Conservation (phyloP, 2,113 vertebrate genomes). For the Zingel zingel region DNA sequence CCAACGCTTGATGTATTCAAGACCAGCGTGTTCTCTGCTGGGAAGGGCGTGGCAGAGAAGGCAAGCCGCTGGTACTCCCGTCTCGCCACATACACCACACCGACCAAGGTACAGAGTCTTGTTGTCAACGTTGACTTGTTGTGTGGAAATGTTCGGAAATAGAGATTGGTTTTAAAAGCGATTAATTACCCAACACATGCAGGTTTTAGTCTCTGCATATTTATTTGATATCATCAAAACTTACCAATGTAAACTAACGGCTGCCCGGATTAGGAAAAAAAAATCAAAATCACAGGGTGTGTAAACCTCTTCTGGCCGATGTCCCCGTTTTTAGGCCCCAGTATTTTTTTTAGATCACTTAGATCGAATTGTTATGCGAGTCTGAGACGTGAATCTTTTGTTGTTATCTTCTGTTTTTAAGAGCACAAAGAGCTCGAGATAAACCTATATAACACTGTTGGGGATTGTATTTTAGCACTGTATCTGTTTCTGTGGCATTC, state of each 20-base stretch:
- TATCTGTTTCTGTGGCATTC: neutral
- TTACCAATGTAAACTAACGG: neutral
- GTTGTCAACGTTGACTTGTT: too few relatives aligned
- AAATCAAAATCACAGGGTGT: neutral
- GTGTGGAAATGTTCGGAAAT: too few relatives aligned
- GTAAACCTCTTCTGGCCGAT: neutral
- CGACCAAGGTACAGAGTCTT: conserved; percentile 86
- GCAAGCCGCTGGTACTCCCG: conserved; percentile 95
- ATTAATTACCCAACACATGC: neutral
- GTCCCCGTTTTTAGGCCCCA: neutral
- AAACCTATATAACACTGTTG: neutral
- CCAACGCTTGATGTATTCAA: conserved; percentile 94
- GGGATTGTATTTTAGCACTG: neutral
- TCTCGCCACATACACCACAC: conserved; percentile 87
- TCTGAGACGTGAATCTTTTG: neutral
- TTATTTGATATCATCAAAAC: neutral
- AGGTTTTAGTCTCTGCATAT: neutral
- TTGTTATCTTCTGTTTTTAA: neutral
- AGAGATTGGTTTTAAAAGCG: too few relatives aligned
- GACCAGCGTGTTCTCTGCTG: conserved; percentile 93
- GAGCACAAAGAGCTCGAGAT: neutral
- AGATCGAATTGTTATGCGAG: neutral
- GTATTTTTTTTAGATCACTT: neutral
- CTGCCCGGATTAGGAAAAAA: neutral
- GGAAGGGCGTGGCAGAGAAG: conserved; percentile 95